phyloP scores from a whole-genome alignment of 2,113 vertebrate genomes.

The Engraulis encrasicolus region DNA sequence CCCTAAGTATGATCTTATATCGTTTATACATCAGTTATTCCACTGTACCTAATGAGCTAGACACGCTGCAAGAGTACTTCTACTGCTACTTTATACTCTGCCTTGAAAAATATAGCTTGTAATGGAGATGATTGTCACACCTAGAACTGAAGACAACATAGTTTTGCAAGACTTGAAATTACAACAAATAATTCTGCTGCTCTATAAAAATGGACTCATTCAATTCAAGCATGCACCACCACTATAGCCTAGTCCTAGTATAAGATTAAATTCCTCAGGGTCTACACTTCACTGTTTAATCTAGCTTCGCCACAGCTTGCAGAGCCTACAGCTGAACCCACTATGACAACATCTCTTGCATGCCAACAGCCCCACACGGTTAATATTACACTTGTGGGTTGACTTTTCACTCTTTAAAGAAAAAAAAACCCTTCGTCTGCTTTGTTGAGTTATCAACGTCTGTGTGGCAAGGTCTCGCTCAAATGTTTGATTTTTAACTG shows the following conservation, averaged over 20 bases:
- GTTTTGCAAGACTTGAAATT: too few relatives aligned
- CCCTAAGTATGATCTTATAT: too few relatives aligned
- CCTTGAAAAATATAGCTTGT: too few relatives aligned
- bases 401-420: not conserved
- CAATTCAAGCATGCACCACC: not conserved
- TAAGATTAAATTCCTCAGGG: not conserved
- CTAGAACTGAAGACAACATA: too few relatives aligned
- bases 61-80: too few relatives aligned
- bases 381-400: not conserved
- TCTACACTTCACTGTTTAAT: not conserved
- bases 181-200: too few relatives aligned
- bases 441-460: not conserved
- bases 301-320: not conserved
- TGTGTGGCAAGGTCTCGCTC: not conserved
- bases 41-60: too few relatives aligned
- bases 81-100: too few relatives aligned
- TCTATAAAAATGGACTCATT: too few relatives aligned
- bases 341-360: not conserved
- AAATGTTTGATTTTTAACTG: constrained; percentile 4
- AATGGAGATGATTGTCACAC: too few relatives aligned
- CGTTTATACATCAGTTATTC: too few relatives aligned
- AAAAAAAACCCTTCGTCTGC: not conserved
- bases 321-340: not conserved
- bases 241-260: not conserved
- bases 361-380: not conserved